These are phyloP conservation scores for Oriolus oriolus DNA, from an alignment of 2,113 vertebrate species.

Conservation along the genomic window DNA sequence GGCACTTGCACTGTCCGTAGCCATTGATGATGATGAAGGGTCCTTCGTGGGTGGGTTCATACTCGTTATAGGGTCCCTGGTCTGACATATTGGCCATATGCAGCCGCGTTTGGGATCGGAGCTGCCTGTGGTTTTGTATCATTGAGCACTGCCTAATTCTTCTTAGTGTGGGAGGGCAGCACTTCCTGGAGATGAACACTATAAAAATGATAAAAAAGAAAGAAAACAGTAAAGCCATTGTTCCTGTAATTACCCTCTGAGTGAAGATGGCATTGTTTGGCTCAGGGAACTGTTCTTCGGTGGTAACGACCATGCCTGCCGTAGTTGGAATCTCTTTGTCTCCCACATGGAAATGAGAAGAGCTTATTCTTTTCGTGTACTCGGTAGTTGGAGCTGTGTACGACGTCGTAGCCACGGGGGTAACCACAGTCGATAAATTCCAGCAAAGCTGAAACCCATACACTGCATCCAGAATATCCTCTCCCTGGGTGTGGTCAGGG, in stretches of 20 bases:
- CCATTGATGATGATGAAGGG: slow-evolving; percentile 98
- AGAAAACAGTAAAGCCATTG: slow-evolving; percentile 98
- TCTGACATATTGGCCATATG: slow-evolving; percentile 95
- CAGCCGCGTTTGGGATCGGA: slow-evolving; percentile 95
- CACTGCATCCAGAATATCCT: slow-evolving; percentile 97
- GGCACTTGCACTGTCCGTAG: slow-evolving; percentile 99
- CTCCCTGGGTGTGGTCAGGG: slow-evolving; percentile 95
- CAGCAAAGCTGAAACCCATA: slow-evolving; percentile 98
- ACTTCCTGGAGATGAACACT: slow-evolving; percentile 98
- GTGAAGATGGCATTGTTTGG: slow-evolving; percentile 95
- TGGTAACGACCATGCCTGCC: slow-evolving; percentile 81
- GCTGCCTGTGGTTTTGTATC: slow-evolving; percentile 96
- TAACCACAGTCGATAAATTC: slow-evolving; percentile 90
- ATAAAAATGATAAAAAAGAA: slow-evolving; percentile 99
- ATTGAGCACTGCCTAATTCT: slow-evolving; percentile 97
- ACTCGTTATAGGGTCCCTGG: slow-evolving; percentile 97
- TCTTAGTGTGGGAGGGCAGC: slow-evolving; percentile 94
- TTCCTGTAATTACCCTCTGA: slow-evolving; percentile 96
- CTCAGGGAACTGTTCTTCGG: slow-evolving; percentile 84
- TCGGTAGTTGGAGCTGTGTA: slow-evolving; percentile 82
- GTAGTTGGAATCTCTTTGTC: slow-evolving; percentile 95
- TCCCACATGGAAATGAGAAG: slow-evolving; percentile 90
- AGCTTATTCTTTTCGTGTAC: slow-evolving; percentile 89
- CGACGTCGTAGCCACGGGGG: slow-evolving; percentile 78
- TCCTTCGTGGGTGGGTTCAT: slow-evolving; percentile 95